A percentile compares a stretch with the other conserved stretches of the same genome.
Conservation (phyloP, 1,140 invertebrate genomes). For the Drosophila parvula region DNA sequence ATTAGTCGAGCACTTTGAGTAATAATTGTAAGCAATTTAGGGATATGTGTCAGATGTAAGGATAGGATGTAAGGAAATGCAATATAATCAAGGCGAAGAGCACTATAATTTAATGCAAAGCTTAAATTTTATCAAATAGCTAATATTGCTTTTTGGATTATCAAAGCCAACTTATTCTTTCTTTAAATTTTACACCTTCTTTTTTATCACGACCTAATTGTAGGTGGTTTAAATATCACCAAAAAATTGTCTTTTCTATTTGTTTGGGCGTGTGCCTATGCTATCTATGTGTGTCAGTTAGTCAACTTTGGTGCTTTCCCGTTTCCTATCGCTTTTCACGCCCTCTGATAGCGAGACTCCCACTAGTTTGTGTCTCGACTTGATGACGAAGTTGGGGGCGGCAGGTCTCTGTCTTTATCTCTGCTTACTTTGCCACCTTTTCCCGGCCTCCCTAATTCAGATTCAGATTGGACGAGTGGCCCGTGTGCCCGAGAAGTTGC, state of each 20-base stretch:
- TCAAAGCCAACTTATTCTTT: not conserved
- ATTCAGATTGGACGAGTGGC: constrained; percentile 36
- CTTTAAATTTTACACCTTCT: not conserved
- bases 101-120: not conserved
- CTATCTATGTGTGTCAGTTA: constrained; percentile 72
- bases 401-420: constrained; percentile 33
- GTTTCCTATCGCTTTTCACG: constrained; percentile 9
- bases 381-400: constrained; percentile 25
- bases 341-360: constrained; percentile 22
- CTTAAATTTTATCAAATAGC: not conserved
- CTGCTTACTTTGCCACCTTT: constrained; percentile 40
- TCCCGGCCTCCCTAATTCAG: constrained; percentile 23
- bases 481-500: constrained; percentile 52
- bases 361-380: constrained; percentile 10
- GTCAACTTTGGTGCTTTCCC: constrained; percentile 38
- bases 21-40: too few species aligned
- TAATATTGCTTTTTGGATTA: not conserved
- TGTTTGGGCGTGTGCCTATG: constrained; percentile 12
- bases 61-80: too few species aligned
- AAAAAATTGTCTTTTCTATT: constrained; percentile 17
- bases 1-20: too few species aligned
- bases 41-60: too few species aligned
- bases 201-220: constrained; percentile 23
- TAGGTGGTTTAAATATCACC: constrained; percentile 13
- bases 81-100: too few species aligned